Evolutionary conservation across 2,888 invertebrate genomes (phyloP), one percentile per base, ranked within the genome.

Genomic region (Platycnemis pennipes): DNA sequence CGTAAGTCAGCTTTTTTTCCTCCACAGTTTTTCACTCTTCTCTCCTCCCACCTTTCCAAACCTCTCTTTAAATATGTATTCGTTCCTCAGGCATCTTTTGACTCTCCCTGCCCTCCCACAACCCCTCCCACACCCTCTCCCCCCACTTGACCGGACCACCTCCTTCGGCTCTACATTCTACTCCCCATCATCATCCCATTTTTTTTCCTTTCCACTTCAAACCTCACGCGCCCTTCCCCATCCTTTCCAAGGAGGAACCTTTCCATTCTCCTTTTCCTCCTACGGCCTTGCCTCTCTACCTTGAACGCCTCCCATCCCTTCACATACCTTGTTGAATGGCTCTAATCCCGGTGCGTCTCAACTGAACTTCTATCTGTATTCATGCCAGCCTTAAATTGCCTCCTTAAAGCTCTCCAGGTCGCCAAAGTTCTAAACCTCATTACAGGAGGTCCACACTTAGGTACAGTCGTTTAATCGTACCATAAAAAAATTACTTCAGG

Each of bases 31-130:
- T 77, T 77, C 37, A 37, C 77, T 77, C 77, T 5, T 37, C 87
- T 45, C 87, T 26, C n/a, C 8, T 45, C 22, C 87, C 45, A 0
- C 46, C 87, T 13, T 87, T 26, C 87, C 87, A 26, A 13, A 22
- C 87, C 87, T 37, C 56, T 26, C 37, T 63, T 91, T 91, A 91
- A 91, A 91, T 91, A 91, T 91, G 91, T 91, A 63, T 91, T 44
- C 91, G 87, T 87, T 45, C 87, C 87, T 26, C 45, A 87, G 87
- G 87, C 87, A n/a, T 87, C 87, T 46, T 46, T 46, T 46, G 44
- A 46, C 87, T 44, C 45, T 45, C 19, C 44, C 87, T n/a, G 44
- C 87, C 45, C 86, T 44, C 42, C 86, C 22, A 16, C 77, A 77
- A n/a, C n/a, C 37, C 31, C 37, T 77, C 31, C 44, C 42, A 13